Evolutionary conservation across 1,140 invertebrate genomes (phyloP), one percentile per base, ranked within the genome.

Genomic region (Cyphomyrmex costatus): DNA sequence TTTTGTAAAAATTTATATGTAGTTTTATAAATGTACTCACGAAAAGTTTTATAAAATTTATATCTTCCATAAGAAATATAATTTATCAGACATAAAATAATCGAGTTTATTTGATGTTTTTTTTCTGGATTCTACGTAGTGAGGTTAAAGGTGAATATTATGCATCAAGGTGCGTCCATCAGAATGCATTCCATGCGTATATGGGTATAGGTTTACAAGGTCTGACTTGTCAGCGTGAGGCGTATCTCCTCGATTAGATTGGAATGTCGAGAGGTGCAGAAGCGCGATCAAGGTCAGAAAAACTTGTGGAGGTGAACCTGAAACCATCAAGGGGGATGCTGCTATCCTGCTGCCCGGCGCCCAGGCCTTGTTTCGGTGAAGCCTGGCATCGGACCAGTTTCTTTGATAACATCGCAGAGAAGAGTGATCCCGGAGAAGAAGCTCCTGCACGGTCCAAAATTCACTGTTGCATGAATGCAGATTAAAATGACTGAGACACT

Each of bases 241-340:
- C 66, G 84, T 83, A 74, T 83, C 84, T 89, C 82, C 46, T 66
- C 88, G 84, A 91, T 91, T 87, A 91, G 85, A 19, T 6, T 70
- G 89, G 89, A 91, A 91, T 91, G 88, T 49, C 46, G 83, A 63
- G 73, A 90, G 88, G 83, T 86, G 76, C 77, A 90, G 74, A 74
- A 74, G 58, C 46, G 78, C 46, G 78, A 78, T 49, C 79, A 88
- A 90, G 87, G 85, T 77, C 89, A 74, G 76, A 88, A 90, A 87
- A 88, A 36, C 33, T 30, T 14, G 61, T n/a, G 21, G 53, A 85
- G 53, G 19, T 53, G 82, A 88, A 86, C 53, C 36, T 46, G 68
- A 46, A n/a, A 70, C n/a, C 49, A 24, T 46, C 27, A 27, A 49
- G 36, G 7, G 68, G 68, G 68, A 73, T 74, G 68, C 33, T 71